These are phyloP conservation scores for Nephrotoma guestfalica DNA, from an alignment of 2,888 invertebrate species.

Conservation along the genomic window DNA sequence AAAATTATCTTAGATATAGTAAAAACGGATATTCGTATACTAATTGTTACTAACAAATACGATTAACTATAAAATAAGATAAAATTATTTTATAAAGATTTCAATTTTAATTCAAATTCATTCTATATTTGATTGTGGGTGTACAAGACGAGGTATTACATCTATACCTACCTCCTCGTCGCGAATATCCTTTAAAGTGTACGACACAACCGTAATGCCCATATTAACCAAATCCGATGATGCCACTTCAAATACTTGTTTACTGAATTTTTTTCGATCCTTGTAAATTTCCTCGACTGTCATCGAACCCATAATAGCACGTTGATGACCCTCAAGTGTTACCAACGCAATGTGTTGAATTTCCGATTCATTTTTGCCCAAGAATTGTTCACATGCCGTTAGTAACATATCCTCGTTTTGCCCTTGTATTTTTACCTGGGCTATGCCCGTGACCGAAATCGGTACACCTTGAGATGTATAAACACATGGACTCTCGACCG, in stretches of 20 bases:
- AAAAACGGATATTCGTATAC: background rate
- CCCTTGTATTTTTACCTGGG: slow-evolving; percentile 77
- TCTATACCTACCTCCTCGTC: slow-evolving; percentile 69
- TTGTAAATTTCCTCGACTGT: slow-evolving; percentile 94
- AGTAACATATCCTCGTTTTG: slow-evolving; percentile 57
- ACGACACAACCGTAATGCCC: slow-evolving; percentile 92
- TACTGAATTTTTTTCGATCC: slow-evolving; percentile 90
- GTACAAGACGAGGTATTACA: background rate
- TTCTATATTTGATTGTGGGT: background rate
- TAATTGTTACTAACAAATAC: background rate
- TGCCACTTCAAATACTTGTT: slow-evolving; percentile 87
- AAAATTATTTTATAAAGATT: background rate
- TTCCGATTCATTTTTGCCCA: slow-evolving; percentile 75
- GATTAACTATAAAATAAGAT: background rate
- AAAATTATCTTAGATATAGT: background rate
- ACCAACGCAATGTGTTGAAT: slow-evolving; percentile 85
- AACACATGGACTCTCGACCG: slow-evolving; percentile 89
- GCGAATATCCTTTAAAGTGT: slow-evolving; percentile 84
- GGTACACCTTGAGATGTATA: slow-evolving; percentile 95
- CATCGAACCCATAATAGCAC: slow-evolving; percentile 95
- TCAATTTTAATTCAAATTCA: background rate
- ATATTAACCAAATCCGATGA: slow-evolving; percentile 91
- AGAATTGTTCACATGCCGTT: slow-evolving; percentile 87
- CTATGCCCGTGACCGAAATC: slow-evolving; percentile 93
- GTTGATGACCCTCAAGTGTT: slow-evolving; percentile 84